These are phyloP conservation scores for Girardinus metallicus DNA, from an alignment of 2,797 vertebrate species.

Conservation along the genomic window DNA sequence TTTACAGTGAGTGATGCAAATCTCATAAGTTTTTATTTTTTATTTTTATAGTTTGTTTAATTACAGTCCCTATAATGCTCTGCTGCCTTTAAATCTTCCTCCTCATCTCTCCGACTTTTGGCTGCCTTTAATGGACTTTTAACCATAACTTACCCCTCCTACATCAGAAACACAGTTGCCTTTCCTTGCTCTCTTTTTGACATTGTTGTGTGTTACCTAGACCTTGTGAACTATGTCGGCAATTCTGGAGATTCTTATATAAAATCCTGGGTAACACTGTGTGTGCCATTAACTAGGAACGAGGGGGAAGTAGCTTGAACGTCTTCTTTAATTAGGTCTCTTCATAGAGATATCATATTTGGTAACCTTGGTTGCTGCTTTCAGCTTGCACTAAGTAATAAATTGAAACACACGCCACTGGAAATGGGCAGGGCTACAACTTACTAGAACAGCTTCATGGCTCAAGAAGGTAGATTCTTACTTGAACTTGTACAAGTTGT, in stretches of 20 bases:
- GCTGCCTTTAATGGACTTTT: conserved; percentile 20
- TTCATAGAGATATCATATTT: neutral
- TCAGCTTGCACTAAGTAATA: neutral
- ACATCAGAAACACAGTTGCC: conserved; percentile 26
- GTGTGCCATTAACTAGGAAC: conserved; percentile 55
- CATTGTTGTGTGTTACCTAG: conserved; percentile 41
- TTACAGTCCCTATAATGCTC: neutral
- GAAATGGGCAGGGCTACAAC: neutral
- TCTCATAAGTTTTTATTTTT: neutral
- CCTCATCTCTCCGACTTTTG: neutral
- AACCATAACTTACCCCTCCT: conserved; percentile 44
- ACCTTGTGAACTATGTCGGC: conserved; percentile 29
- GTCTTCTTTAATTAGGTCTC: neutral
- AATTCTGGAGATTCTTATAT: conserved; percentile 31
- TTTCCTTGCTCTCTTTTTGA: conserved; percentile 53
- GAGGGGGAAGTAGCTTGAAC: conserved; percentile 25
- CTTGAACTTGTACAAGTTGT: neutral
- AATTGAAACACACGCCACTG: neutral
- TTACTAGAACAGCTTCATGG: neutral
- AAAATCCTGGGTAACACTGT: conserved; percentile 44
- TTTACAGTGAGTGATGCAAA: conserved; percentile 17
- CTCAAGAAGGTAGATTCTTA: neutral
- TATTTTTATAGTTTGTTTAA: conserved; percentile 31
- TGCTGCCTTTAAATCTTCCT: conserved; percentile 5
- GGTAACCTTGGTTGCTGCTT: neutral